These are phyloP conservation scores for Halichondria panicea DNA, from an alignment of 37 sponge, comb jelly and placozoan genomes.

Conservation along the genomic window DNA sequence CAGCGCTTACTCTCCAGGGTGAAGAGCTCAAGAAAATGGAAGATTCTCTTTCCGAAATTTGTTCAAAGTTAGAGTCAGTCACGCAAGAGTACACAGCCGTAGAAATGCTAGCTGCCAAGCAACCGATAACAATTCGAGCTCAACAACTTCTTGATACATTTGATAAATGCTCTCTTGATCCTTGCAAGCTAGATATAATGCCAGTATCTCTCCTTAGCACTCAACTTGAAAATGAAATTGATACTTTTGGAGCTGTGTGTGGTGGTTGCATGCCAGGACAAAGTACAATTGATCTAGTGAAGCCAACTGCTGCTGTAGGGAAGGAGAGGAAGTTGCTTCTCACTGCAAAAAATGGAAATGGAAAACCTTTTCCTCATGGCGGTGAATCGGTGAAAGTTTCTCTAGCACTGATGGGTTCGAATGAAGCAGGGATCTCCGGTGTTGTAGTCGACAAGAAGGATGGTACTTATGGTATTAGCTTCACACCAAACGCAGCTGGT, in stretches of 20 bases:
- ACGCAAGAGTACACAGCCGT: constrained; percentile 15
- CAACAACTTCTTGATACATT: not conserved
- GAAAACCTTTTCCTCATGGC: constrained; percentile 8
- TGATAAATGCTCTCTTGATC: not conserved
- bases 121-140: not conserved
- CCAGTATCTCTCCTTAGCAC: not conserved
- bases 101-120: constrained; percentile 30
- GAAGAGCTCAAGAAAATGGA: constrained; percentile 14
- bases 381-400: constrained; percentile 3
- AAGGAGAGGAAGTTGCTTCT: constrained; percentile 6
- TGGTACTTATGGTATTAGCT: constrained; percentile 16
- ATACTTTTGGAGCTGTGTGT: not conserved
- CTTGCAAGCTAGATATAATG: not conserved
- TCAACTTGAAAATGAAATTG: not conserved
- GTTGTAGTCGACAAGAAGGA: constrained; percentile 3
- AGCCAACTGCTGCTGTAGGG: not conserved
- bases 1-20: not conserved
- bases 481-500: constrained; percentile 12
- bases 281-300: not conserved
- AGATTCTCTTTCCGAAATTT: not conserved
- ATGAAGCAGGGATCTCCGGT: not conserved
- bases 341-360: not conserved
- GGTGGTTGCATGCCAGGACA: constrained; percentile 1
- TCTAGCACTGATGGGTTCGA: not conserved
- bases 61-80: not conserved